Evolutionary conservation across 2,797 vertebrate genomes (phyloP), one percentile per base, ranked within the genome.

Genomic region (Ptychadena robeensis): DNA sequence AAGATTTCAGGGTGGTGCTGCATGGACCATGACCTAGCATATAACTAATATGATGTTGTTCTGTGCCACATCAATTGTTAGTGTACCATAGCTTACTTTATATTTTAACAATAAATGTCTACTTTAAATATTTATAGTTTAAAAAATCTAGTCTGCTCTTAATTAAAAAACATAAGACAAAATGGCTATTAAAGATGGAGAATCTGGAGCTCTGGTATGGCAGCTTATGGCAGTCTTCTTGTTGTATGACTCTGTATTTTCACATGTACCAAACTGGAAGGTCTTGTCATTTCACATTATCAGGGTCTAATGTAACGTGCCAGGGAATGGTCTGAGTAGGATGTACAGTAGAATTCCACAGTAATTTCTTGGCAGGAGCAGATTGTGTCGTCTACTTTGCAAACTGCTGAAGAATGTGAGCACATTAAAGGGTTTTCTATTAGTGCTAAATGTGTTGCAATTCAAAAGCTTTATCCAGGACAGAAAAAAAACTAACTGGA

Each of bases 281-380:
- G 79, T 80, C 76, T 74, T 76, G 72, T 82, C 72, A 82, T 67
- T 67, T 81, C 63, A 75, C 44, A 82, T 82, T 63, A 75, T 59
- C 64, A 68, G 48, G 18, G 57, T 68, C 72, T 82, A 38, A 68
- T 75, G 73, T 34, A 35, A 44, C 22, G 37, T 75, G 80, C 65
- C 44, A 76, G 72, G 40, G 48, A 75, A 53, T 67, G 73, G 64
- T 66, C 48, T 44, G 64, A 59, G 80, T 73, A 76, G 80, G 65
- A 61, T 66, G 64, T 61, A 63, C 65, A 69, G 48, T 70, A 67
- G 27, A 82, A 82, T 75, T 82, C 72, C 80, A 40, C 44, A 37
- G 73, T 37, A 14, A 65, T 66, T 34, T 75, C 73, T 68, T 82
- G 80, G 80, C 80, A 81, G n/a, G 25, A 74, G 63, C 71, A 75